Conservation (phyloP, 2,113 vertebrate species). For the Sapajus apella region DNA sequence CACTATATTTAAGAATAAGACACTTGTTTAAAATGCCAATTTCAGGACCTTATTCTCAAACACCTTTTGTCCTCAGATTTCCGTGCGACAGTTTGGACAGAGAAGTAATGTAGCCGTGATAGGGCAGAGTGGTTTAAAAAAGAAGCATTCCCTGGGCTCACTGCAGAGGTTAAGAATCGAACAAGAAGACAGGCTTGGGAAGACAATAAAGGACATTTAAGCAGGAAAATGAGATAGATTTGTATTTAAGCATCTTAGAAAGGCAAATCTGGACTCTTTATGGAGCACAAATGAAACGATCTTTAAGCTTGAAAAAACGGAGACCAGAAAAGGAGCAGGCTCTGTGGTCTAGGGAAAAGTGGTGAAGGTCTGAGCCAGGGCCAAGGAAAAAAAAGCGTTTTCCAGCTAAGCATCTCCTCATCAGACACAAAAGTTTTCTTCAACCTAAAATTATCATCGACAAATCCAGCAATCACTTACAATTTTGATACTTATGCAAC, state of each 20-base stretch:
- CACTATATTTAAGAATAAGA: too few relatives aligned
- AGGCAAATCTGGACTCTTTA: background rate
- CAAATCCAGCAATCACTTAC: background rate
- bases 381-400: too few relatives aligned
- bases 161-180: background rate
- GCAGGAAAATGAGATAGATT: background rate
- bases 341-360: background rate
- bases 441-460: background rate
- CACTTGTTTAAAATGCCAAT: too few relatives aligned
- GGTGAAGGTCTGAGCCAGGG: rapidly evolving
- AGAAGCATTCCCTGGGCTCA: rapidly evolving
- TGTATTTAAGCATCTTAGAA: background rate
- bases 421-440: background rate
- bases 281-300: background rate
- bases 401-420: too few relatives aligned
- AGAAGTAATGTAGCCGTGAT: rapidly evolving
- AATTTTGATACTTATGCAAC: background rate
- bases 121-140: background rate
- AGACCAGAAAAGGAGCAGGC: background rate
- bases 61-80: background rate
- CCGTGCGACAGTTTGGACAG: background rate
- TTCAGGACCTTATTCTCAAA: background rate
- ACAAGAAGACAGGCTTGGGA: rapidly evolving
- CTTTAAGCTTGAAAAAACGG: background rate
- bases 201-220: rapidly evolving